Evolutionary conservation across 64 coral and sea anemone species (phyloP).

Genomic region (Porites lutea): DNA sequence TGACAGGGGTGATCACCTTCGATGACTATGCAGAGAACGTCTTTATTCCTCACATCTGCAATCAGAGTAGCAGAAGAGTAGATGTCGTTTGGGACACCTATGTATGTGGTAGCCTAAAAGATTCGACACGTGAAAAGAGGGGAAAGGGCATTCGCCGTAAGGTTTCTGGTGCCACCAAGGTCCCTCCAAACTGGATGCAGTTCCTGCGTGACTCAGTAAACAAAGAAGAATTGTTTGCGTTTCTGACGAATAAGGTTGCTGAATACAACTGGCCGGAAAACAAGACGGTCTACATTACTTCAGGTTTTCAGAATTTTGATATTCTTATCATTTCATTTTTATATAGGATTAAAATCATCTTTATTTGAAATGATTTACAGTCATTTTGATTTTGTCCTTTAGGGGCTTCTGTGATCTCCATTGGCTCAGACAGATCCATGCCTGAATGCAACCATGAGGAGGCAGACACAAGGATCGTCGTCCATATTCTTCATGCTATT

Average conservation of each 20-base stretch:
- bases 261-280: neutral
- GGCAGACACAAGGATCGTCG: too few relatives aligned
- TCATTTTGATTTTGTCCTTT: too few relatives aligned
- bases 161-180: constrained; percentile 25
- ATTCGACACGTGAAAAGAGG: constrained; percentile 55
- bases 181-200: constrained; percentile 49
- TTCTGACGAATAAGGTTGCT: constrained; percentile 26
- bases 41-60: constrained; percentile 45
- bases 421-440: too few relatives aligned
- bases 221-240: constrained; percentile 61
- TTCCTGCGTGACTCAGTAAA: constrained; percentile 72
- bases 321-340: too few relatives aligned
- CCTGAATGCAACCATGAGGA: too few relatives aligned
- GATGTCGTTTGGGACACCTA: constrained; percentile 66
- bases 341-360: too few relatives aligned
- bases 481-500: too few relatives aligned
- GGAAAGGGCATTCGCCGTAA: constrained; percentile 50
- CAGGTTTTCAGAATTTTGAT: neutral
- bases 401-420: too few relatives aligned
- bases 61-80: constrained; percentile 32
- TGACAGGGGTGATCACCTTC: constrained; percentile 28
- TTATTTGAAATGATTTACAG: too few relatives aligned
- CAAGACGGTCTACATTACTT: constrained; percentile 15
- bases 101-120: constrained; percentile 43
- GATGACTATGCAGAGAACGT: constrained; percentile 64